phyloP scores from a whole-genome alignment of 2,888 invertebrate genomes.

The Tillus elongatus region DNA sequence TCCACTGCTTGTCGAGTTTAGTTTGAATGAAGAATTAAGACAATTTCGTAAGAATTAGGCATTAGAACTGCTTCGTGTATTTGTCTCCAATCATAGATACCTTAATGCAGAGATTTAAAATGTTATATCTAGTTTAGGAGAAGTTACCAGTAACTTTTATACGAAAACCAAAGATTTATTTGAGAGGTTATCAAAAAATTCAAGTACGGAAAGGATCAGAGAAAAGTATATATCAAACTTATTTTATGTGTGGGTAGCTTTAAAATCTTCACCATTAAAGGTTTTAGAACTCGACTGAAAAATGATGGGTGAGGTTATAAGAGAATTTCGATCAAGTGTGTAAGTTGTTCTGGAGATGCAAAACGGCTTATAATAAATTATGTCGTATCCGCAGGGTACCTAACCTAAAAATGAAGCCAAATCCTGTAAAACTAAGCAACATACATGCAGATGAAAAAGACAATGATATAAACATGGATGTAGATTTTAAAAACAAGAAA shows the following conservation, averaged over 20 bases:
- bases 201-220: constrained; percentile 41
- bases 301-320: constrained; percentile 35
- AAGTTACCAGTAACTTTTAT: constrained; percentile 45
- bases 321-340: constrained; percentile 35
- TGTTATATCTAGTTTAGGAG: constrained; percentile 29
- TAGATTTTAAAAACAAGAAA: constrained; percentile 14
- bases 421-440: constrained; percentile 25
- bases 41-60: constrained; percentile 61
- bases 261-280: constrained; percentile 41
- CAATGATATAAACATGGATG: constrained; percentile 20
- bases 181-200: constrained; percentile 31
- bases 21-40: constrained; percentile 51
- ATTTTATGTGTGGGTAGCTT: constrained; percentile 46
- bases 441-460: constrained; percentile 23
- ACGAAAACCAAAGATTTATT: constrained; percentile 40
- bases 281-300: constrained; percentile 41
- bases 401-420: constrained; percentile 31
- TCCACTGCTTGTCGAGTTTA: constrained; percentile 49
- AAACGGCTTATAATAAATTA: constrained; percentile 42
- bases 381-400: constrained; percentile 39
- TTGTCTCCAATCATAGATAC: constrained; percentile 53
- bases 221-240: constrained; percentile 50
- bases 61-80: constrained; percentile 53
- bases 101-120: constrained; percentile 34
- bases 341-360: constrained; percentile 42